A percentile compares a stretch with the other conserved stretches of the same genome.
Conservation (phyloP, 2,113 vertebrate genomes). For the Platichthys stellatus region DNA sequence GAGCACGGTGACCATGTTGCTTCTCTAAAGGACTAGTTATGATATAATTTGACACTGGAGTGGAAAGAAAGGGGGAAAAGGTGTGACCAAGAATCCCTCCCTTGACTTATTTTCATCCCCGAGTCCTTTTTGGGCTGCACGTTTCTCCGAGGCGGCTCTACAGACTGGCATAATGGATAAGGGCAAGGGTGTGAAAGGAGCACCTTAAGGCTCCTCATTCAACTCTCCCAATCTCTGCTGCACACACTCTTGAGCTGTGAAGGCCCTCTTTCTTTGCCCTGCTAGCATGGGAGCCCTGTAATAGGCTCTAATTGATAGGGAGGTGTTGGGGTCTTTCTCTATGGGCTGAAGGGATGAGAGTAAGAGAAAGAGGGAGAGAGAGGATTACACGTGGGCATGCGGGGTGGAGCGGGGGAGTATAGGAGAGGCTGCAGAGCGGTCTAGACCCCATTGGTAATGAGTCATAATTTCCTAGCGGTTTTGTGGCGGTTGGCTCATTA, state of each 20-base stretch:
- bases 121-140: conserved; percentile 71
- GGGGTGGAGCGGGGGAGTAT: conserved; percentile 63
- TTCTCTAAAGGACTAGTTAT: conserved; percentile 73
- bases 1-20: conserved; percentile 71
- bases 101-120: conserved; percentile 76
- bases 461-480: conserved; percentile 97
- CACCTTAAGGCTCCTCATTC: conserved; percentile 83
- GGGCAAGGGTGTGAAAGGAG: conserved; percentile 82
- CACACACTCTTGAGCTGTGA: conserved; percentile 89
- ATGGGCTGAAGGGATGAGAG: conserved; percentile 87
- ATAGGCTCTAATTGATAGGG: conserved; percentile 99
- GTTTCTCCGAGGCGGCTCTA: conserved; percentile 72
- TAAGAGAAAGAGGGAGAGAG: conserved; percentile 78
- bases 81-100: conserved; percentile 75
- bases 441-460: conserved; percentile 94
- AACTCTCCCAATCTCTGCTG: conserved; percentile 82
- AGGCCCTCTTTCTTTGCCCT: conserved; percentile 88
- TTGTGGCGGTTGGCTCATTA: conserved; percentile 98
- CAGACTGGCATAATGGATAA: conserved; percentile 79
- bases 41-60: conserved; percentile 81
- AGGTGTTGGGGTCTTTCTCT: conserved; percentile 95
- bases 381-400: conserved; percentile 77
- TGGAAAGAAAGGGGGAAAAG: conserved; percentile 60
- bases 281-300: conserved; percentile 94
- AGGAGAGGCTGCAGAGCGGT: conserved; percentile 86